phyloP scores from a whole-genome alignment of 1,140 invertebrate species.

The Pachypeltis micranthus region DNA sequence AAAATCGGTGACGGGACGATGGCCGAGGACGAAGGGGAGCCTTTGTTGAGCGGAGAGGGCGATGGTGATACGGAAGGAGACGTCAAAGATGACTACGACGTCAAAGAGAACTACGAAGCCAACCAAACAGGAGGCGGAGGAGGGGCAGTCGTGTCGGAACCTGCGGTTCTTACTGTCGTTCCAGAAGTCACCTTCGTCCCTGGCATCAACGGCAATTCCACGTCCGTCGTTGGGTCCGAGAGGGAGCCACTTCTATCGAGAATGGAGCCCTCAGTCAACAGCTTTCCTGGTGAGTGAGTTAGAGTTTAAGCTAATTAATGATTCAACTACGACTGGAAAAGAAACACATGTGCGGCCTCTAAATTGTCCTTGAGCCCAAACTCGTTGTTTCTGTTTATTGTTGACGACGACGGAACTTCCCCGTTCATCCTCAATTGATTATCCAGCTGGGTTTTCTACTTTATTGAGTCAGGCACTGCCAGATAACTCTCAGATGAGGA shows the following conservation, averaged over 20 bases:
- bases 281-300: conserved; percentile 57
- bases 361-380: too few species aligned
- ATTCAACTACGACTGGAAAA: background rate
- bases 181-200: conserved; percentile 45
- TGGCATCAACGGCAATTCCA: conserved; percentile 26
- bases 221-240: conserved; percentile 61
- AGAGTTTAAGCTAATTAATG: conserved; percentile 9
- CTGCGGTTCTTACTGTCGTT: conserved; percentile 24
- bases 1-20: too few species aligned
- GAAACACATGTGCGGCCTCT: background rate
- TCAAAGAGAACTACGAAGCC: background rate
- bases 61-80: background rate
- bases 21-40: conserved; percentile 3
- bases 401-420: too few species aligned
- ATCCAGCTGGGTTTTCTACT: too few species aligned
- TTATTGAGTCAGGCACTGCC: too few species aligned
- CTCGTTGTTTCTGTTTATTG: too few species aligned
- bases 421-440: too few species aligned
- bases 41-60: background rate
- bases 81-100: too few species aligned
- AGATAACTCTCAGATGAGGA: too few species aligned
- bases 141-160: too few species aligned
- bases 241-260: conserved; percentile 76
- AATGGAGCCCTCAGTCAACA: conserved; percentile 63
- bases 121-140: too few species aligned